Evolutionary conservation across 2,113 vertebrate species (phyloP).

Genomic region (Aptenodytes forsteri): DNA sequence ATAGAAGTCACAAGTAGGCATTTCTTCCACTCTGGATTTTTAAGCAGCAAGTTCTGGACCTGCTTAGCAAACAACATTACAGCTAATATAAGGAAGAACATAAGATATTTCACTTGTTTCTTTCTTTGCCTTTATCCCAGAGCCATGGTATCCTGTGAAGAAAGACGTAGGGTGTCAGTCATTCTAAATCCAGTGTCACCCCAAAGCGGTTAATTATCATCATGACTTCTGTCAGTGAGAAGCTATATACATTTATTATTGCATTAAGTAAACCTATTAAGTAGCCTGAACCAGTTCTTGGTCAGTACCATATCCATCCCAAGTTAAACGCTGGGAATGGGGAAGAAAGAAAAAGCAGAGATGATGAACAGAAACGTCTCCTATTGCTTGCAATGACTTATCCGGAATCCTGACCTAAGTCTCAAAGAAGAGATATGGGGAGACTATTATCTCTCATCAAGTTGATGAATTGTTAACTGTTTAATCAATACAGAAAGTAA

Average conservation of each 20-base stretch:
- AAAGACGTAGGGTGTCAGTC: background rate
- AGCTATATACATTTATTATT: background rate
- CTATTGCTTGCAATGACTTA: background rate
- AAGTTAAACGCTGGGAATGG: background rate
- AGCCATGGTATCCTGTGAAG: background rate
- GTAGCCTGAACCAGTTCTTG: background rate
- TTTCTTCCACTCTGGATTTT: background rate
- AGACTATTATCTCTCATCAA: background rate
- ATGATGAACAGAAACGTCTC: background rate
- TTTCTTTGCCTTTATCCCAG: background rate
- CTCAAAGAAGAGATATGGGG: background rate
- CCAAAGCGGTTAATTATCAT: background rate
- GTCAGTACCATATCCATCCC: background rate
- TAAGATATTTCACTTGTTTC: background rate
- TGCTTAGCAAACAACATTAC: background rate
- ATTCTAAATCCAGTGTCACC: background rate
- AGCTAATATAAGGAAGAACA: background rate
- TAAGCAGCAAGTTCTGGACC: background rate
- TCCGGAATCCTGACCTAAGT: background rate
- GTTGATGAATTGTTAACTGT: conserved; percentile 31
- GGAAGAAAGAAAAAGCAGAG: background rate
- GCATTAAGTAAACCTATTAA: background rate
- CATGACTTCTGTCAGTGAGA: background rate
- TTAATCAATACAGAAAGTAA: conserved; percentile 44
- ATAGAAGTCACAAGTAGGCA: background rate